Evolutionary conservation across 2,113 vertebrate species (phyloP).

Genomic region (Dipodomys spectabilis): DNA sequence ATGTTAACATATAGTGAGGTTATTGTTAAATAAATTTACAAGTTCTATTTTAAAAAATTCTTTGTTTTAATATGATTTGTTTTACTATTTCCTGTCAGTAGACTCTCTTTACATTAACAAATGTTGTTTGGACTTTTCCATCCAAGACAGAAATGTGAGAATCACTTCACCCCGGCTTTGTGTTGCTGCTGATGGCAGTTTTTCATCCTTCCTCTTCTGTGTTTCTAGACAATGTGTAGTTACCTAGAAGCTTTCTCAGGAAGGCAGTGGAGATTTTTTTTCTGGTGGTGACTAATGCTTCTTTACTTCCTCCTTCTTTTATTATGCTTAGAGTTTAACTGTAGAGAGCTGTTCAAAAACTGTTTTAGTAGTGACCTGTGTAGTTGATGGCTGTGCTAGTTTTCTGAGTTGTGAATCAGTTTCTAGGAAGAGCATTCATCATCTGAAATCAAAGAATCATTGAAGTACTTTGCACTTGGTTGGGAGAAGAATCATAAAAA

Average conservation of each 20-base stretch:
- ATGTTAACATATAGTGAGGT: background rate
- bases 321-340: conserved; percentile 17
- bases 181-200: background rate
- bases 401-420: conserved; percentile 7
- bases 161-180: background rate
- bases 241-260: background rate
- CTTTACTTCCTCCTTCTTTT: conserved; percentile 8
- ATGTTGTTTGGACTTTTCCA: background rate
- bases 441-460: conserved; percentile 59
- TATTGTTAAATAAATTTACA: conserved; percentile 4
- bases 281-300: conserved; percentile 11
- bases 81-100: background rate
- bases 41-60: background rate
- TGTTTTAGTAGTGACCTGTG: background rate
- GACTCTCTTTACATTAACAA: background rate
- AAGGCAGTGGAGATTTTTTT: background rate
- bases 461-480: conserved; percentile 27
- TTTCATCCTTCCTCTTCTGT: background rate
- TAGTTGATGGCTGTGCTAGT: background rate
- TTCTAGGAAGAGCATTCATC: conserved; percentile 51
- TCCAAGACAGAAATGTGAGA: background rate
- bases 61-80: background rate
- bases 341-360: conserved; percentile 4
- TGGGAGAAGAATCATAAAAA: conserved; percentile 43
- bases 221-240: conserved; percentile 17